Base-by-base conservation (phyloP, 2,113 vertebrate genomes). In the Anarhynchus alexandrinus region DNA sequence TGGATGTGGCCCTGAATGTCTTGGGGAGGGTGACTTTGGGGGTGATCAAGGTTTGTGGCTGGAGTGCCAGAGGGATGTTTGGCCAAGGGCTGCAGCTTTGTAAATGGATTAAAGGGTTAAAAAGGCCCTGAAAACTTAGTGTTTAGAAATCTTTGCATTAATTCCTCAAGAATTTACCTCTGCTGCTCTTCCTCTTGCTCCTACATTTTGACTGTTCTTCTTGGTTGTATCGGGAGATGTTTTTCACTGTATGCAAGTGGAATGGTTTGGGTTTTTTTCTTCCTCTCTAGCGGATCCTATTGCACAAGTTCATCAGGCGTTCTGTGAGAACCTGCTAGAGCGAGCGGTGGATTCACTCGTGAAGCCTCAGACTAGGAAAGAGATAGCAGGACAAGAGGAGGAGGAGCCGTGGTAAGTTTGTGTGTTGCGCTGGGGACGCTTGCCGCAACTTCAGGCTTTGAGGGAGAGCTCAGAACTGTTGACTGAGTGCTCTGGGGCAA, bases 281-380 rank as follows among this genome's bases (percentile, higher is more conserved):
- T 86, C 34, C 36, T 83, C 34, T 95, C 14, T 97, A 99, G 99
- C 98, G 8, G 99, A 99, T 96, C 99, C 99, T 86, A 98, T 99
- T 7, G 99, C 99, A 47, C 99, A 99, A 96, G 98, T 99, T 82
- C 99, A 99, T 97, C 99, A 99, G 95, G 98, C 99, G 0, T 99
- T 99, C 97, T 99, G 99, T 97, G 99, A 98, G 98, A 99, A 99
- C 94, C 98, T 99, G 54, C 94, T 99, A 45, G 99, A 99, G 92
- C 97, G 98, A 98, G 99, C 99, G 0, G 98, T 99, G 82, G 99
- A 99, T 96, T 98, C 99, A 0, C 98, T 99, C 4, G 98, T 99
- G 96, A 99, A 99, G 72, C 99, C 99, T 15, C 98, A 98, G 91
- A 93, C 97, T 19, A 96, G 96, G 61, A 98, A 98, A 70, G 97